Evolutionary conservation across 2,797 vertebrate species (phyloP), one percentile per base, ranked within the genome.

Genomic region (Ciconia nigra): DNA sequence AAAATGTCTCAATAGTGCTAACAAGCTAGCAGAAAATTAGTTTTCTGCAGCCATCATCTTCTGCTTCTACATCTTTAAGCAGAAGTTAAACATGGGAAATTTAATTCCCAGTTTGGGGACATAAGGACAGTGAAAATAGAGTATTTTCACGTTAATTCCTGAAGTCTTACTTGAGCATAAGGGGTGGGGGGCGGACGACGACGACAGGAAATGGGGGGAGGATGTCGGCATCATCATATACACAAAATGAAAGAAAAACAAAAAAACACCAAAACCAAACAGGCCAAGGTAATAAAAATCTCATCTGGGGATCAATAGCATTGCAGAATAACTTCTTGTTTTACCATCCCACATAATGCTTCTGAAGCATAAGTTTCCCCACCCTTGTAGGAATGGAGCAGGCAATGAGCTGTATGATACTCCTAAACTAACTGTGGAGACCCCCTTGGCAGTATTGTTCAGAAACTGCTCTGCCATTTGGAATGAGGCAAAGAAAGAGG

Each of bases 181-280:
- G 0, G 4, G 18, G 15, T n/a, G 16, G 12, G 7, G 44, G 11
- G 28, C 10, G n/a, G n/a, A n/a, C n/a, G n/a, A n/a, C n/a, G n/a
- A 39, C 37, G 37, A 39, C 37, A 71, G n/a, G n/a, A 84, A 63
- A 44, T 8, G 7, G 5, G 5, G 9, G 9, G 9, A 83, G 8
- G 18, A 58, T 33, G 15, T 24, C 6, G 55, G 33, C 33, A 57
- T 20, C 24, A 35, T 41, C 18, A 69, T 35, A 65, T 3, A 26
- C 5, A n/a, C 12, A 61, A 58, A 62, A 84, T 20, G 1, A 66
- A 79, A 28, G 20, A 52, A 46, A 28, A 39, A 69, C 61, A 8
- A 11, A 16, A 24, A n/a, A 33, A 5, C 22, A 62, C 31, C 18
- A 39, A 86, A 61, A 4, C 2, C 28, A 47, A 65, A 22, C 4